Base-by-base conservation (phyloP, 2,797 vertebrate genomes). In the Pteropus rufus region DNA sequence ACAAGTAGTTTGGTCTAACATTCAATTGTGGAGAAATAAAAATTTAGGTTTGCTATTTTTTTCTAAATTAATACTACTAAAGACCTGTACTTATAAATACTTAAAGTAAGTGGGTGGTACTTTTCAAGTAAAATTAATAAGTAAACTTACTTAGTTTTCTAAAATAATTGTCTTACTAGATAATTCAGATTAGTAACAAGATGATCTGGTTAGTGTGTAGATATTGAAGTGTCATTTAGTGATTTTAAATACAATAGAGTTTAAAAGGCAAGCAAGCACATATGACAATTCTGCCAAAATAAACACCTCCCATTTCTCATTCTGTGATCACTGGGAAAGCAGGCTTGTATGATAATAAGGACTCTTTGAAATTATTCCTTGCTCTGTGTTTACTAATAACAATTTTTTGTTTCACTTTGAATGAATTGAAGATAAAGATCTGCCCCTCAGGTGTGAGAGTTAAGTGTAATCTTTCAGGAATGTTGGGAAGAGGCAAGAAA, bases 391-490 rank as follows among this genome's bases (percentile, higher is more conserved):
- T 67, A 21, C 79, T 93, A 84, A 90, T 73, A 81, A 87, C 54
- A 73, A 49, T 49, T 49, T 49, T 15, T 49, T 79, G 76, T 80
- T 67, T 29, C 16, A 0, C 67, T 65, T 31, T 90, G 18, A 91
- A 72, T 69, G 46, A 76, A 41, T 65, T 73, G 70, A 77, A 88
- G 56, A 93, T 93, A 93, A 49, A 76, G 46, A 88, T 85, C 90
- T 62, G 79, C 60, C 56, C 23, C 67, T 93, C 52, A 73, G 62
- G 36, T 81, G 34, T 96, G 52, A 91, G 36, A 67, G 60, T 52
- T 72, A 67, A 85, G 67, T 70, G 18, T 93, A 84, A 85, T 96
- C 69, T 77, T 92, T 62, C 24, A 86, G 82, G 91, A 96, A 85
- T 88, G 77, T 29, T 31, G 54, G 70, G n/a, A 93, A 72, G 86